Evolutionary conservation across 2,888 invertebrate genomes (phyloP), one percentile per base, ranked within the genome.

Genomic region (Tenthredo mesomela): DNA sequence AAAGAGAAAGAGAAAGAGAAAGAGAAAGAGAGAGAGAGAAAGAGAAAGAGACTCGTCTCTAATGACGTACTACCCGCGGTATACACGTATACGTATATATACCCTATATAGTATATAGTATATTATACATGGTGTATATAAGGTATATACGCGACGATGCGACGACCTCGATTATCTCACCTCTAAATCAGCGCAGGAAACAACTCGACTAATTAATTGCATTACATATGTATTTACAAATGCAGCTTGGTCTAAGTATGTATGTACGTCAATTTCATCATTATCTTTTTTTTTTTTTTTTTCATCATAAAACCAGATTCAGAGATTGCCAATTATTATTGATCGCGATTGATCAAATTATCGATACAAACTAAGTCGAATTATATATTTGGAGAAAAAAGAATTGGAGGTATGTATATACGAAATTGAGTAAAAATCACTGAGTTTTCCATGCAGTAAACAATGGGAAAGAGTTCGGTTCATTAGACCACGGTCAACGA

Each of bases 121-220:
- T 43, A 43, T 43, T 40, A 47, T 47, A 75, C 37, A 70, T 37
- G 37, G 47, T 33, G 47, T 33, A 7, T 47, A 25, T 43, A n/a
- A 9, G 37, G 37, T 37, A 37, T 21, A 12, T 73, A 21, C 12
- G 6, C 10, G 33, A 33, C 61, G 80, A 73, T 33, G 61, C 80
- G 40, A 61, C 37, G 40, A 40, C 58, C 80, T 61, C 80, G 80
- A 80, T 80, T 80, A 80, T 80, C 80, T 40, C 80, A 80, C 80
- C 80, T 61, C 40, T 61, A 37, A 58, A 80, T 80, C 80, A 80
- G 58, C 80, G 37, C 54, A 40, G 80, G 80, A 54, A 61, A 80
- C 71, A 58, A 40, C 80, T 33, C 37, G 80, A 40, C 61, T 80
- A 80, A 78, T 80, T 80, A 80, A 73, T 73, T 73, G 21, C 61